Conservation (phyloP, 2,797 vertebrate genomes). For the Semaprochilodus insignis region DNA sequence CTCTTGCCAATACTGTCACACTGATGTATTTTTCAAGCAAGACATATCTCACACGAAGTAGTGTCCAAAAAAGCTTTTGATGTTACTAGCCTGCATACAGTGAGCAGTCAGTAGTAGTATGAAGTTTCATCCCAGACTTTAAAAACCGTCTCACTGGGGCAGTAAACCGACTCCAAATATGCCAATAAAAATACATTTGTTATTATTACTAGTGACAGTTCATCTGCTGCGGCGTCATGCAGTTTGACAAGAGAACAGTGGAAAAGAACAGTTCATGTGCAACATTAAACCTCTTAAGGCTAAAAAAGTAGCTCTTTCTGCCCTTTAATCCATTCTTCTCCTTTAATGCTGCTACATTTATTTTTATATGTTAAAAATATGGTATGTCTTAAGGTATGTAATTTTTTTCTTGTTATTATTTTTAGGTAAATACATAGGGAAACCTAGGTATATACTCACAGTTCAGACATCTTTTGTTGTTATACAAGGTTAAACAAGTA, state of each 20-base stretch:
- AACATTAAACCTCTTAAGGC: not conserved
- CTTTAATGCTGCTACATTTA: not conserved
- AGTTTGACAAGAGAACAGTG: not conserved
- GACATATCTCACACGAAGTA: not conserved
- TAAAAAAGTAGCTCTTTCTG: no score
- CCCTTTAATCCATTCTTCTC: not conserved
- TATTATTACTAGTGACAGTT: not conserved
- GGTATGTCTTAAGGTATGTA: no score
- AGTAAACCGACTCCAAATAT: not conserved
- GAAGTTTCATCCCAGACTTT: conserved; percentile 1
- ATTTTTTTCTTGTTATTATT: no score
- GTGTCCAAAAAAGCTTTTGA: not conserved
- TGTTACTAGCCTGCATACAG: not conserved
- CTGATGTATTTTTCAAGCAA: not conserved
- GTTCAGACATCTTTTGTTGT: no score
- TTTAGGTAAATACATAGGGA: no score
- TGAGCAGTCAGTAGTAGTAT: conserved; percentile 9
- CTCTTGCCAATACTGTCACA: not conserved
- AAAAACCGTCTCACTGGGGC: not conserved
- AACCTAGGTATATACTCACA: no score
- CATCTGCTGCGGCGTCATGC: not conserved
- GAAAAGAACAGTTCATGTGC: not conserved
- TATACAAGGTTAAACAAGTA: no score
- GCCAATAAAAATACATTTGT: not conserved
- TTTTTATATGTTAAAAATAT: not conserved